These are phyloP conservation scores for Tholera decimalis DNA, from an alignment of 2,888 invertebrate genomes.

Conservation along the genomic window DNA sequence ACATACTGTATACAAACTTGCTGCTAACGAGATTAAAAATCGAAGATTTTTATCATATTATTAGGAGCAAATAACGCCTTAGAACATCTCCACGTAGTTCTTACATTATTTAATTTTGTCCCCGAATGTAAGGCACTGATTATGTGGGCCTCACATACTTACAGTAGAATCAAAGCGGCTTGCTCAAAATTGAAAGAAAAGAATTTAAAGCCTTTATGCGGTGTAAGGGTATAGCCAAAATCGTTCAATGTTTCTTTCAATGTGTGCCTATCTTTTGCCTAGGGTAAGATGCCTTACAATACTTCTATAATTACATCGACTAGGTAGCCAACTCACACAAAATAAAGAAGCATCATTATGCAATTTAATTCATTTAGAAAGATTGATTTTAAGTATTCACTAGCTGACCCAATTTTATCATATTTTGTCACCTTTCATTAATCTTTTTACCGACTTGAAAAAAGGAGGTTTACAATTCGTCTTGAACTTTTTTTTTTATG, in stretches of 20 bases:
- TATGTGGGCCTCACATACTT: not conserved
- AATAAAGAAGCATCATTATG: not conserved
- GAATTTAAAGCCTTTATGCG: too few relatives aligned
- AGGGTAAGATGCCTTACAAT: not conserved
- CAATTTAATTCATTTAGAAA: not conserved
- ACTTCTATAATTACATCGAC: not conserved
- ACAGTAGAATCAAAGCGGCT: not conserved
- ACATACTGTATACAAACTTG: too few relatives aligned
- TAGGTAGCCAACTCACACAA: not conserved
- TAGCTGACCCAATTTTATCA: too few relatives aligned
- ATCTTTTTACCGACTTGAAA: too few relatives aligned
- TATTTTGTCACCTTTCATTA: too few relatives aligned
- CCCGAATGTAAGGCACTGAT: not conserved
- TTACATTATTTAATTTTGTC: not conserved
- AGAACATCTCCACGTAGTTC: not conserved
- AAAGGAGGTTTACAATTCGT: too few relatives aligned
- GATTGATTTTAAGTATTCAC: constrained; percentile 7
- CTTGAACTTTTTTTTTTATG: too few relatives aligned
- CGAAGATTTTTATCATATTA: too few relatives aligned
- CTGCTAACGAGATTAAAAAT: too few relatives aligned
- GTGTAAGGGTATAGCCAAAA: too few relatives aligned
- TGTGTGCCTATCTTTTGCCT: not conserved
- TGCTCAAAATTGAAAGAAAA: not conserved
- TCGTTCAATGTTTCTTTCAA: too few relatives aligned
- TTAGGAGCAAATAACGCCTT: not conserved